A percentile compares a stretch with the other conserved stretches of the same genome.
These are phyloP conservation scores for Pristionchus pacificus DNA, from an alignment of 1,140 invertebrate species.

Conservation along the genomic window DNA sequence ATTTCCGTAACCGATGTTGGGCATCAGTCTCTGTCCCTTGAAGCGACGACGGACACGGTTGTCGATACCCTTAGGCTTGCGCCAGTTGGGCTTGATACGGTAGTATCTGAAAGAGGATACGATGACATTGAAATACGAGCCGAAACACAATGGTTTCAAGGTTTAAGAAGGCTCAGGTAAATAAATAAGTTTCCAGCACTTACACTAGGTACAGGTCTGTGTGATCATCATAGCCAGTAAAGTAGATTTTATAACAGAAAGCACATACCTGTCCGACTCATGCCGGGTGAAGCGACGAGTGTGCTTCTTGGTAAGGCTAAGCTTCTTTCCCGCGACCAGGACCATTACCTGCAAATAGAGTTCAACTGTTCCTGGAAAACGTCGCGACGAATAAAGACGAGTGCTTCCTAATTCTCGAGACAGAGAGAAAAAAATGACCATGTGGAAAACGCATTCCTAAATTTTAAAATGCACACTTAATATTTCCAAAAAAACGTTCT, in stretches of 20 bases:
- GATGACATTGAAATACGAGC: not conserved
- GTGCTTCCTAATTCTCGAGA: too few relatives aligned
- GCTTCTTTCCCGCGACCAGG: constrained; percentile 40
- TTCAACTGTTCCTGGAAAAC: too few relatives aligned
- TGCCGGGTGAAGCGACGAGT: constrained; percentile 48
- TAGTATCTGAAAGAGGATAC: constrained; percentile 32
- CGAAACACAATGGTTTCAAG: too few relatives aligned
- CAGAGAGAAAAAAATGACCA: too few relatives aligned
- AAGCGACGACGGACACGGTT: constrained; percentile 96
- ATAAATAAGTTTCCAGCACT: not conserved
- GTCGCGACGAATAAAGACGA: too few relatives aligned
- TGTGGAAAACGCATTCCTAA: too few relatives aligned
- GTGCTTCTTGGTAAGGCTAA: constrained; percentile 48
- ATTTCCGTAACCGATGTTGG: constrained; percentile 97
- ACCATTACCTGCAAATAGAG: constrained; percentile 36
- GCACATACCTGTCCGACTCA: constrained; percentile 43
- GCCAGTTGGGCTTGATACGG: constrained; percentile 70
- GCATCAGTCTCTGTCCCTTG: constrained; percentile 98
- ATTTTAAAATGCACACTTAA: too few relatives aligned
- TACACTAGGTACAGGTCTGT: not conserved
- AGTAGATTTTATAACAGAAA: not conserved
- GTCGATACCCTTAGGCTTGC: constrained; percentile 97
- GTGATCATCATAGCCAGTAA: not conserved
- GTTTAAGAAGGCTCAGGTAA: not conserved
- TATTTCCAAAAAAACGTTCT: too few relatives aligned